Percentiles rank a stretch among this genome's conserved stretches.
phyloP scores from a whole-genome alignment of 2,113 vertebrate genomes.

The Xenopus laevis region DNA sequence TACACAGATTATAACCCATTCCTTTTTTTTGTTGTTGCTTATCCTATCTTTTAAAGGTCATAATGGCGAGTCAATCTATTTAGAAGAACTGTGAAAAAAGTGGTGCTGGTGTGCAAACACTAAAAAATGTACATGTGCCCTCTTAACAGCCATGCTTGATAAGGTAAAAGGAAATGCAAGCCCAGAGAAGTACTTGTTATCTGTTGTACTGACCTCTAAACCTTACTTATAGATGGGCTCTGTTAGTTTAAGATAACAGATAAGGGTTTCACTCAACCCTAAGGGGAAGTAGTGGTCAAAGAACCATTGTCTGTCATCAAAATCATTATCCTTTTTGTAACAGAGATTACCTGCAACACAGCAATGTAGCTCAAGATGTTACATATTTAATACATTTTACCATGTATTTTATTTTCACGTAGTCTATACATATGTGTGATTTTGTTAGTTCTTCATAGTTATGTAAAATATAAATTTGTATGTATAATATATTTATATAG shows the following conservation, averaged over 20 bases:
- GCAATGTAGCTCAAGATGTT: too few relatives aligned
- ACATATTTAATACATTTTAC: too few relatives aligned
- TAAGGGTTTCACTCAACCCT: conserved; percentile 77
- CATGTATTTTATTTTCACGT: too few relatives aligned
- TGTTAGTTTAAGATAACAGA: conserved; percentile 58
- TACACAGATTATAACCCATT: too few relatives aligned
- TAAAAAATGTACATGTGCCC: conserved; percentile 64
- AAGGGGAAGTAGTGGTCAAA: conserved; percentile 54
- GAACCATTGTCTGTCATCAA: conserved; percentile 66
- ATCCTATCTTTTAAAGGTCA: too few relatives aligned
- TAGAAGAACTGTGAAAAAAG: conserved; percentile 65
- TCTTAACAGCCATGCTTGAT: conserved; percentile 65
- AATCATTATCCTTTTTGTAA: conserved; percentile 47
- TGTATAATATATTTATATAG: too few relatives aligned
- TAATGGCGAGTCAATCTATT: too few relatives aligned
- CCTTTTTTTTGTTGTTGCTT: too few relatives aligned
- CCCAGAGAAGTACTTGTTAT: conserved; percentile 62
- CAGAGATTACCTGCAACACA: background rate
- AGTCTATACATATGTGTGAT: too few relatives aligned
- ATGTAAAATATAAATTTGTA: too few relatives aligned
- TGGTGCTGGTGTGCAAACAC: conserved; percentile 83
- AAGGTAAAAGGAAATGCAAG: conserved; percentile 60
- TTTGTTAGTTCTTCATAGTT: too few relatives aligned
- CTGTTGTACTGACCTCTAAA: conserved; percentile 58
- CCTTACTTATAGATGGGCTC: conserved; percentile 54